Evolutionary conservation across 1,140 invertebrate genomes (phyloP).

Genomic region (Pectinophora gossypiella): DNA sequence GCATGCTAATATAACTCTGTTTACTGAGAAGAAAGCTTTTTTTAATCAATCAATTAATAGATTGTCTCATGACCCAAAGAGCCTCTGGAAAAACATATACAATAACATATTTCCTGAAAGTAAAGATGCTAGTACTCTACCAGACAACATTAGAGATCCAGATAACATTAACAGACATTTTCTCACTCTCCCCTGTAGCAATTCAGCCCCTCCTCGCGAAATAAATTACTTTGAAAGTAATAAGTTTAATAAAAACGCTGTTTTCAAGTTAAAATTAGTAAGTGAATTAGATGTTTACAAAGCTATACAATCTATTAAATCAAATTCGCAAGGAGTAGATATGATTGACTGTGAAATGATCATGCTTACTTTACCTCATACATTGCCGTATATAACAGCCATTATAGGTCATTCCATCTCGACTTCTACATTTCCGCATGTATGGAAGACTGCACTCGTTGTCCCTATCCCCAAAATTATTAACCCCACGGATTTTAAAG

Average conservation of each 20-base stretch:
- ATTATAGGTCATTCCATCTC: background rate
- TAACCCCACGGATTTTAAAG: too few relatives aligned
- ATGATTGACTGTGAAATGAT: background rate
- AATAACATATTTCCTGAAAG: background rate
- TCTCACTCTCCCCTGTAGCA: background rate
- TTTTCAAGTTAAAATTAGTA: background rate
- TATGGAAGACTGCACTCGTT: background rate
- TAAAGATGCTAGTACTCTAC: background rate
- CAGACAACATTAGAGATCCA: background rate
- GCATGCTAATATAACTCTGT: background rate
- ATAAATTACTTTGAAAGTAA: too few relatives aligned
- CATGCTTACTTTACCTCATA: background rate
- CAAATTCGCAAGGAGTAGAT: background rate
- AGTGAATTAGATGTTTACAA: background rate
- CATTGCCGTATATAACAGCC: background rate
- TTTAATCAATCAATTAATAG: background rate
- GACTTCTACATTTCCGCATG: background rate
- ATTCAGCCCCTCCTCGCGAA: background rate
- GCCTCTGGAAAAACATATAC: background rate
- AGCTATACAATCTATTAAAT: background rate
- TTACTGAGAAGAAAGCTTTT: background rate
- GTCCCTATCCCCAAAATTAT: background rate
- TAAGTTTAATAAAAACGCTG: background rate
- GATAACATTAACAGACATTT: background rate
- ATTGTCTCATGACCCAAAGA: background rate